phyloP scores from a whole-genome alignment of 2,113 vertebrate species.

The Podarcis muralis region DNA sequence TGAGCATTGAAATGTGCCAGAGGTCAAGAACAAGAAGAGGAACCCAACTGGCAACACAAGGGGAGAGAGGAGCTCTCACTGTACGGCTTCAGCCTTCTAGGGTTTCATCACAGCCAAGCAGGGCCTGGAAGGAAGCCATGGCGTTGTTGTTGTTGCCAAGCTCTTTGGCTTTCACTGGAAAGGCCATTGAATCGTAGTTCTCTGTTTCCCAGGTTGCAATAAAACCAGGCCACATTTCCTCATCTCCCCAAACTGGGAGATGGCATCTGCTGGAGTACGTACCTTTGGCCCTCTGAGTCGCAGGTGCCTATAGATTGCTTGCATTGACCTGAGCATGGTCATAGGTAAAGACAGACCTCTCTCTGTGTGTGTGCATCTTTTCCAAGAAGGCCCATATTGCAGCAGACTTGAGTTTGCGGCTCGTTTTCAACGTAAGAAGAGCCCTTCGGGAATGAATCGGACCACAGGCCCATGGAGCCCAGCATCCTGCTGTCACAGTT shows the following conservation, averaged over 20 bases:
- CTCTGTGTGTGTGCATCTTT: background rate
- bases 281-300: no score
- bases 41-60: background rate
- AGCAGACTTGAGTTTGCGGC: background rate
- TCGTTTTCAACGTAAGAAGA: no score
- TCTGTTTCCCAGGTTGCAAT: no score
- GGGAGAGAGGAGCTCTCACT: background rate
- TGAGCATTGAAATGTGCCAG: background rate
- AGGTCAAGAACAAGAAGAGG: background rate
- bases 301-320: background rate
- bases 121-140: background rate
- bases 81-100: background rate
- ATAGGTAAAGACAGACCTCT: background rate
- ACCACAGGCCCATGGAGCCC: no score
- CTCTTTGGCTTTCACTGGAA: background rate
- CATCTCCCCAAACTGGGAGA: background rate
- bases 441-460: no score
- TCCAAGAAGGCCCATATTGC: background rate
- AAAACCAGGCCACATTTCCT: background rate
- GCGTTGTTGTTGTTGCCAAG: background rate
- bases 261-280: background rate
- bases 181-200: background rate
- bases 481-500: no score
- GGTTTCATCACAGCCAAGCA: background rate
- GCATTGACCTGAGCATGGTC: background rate